Percentiles rank a stretch among this genome's conserved stretches.
Evolutionary conservation across 35 echinoderm and acorn worm species (phyloP).

Genomic region (Ptychodera flava): DNA sequence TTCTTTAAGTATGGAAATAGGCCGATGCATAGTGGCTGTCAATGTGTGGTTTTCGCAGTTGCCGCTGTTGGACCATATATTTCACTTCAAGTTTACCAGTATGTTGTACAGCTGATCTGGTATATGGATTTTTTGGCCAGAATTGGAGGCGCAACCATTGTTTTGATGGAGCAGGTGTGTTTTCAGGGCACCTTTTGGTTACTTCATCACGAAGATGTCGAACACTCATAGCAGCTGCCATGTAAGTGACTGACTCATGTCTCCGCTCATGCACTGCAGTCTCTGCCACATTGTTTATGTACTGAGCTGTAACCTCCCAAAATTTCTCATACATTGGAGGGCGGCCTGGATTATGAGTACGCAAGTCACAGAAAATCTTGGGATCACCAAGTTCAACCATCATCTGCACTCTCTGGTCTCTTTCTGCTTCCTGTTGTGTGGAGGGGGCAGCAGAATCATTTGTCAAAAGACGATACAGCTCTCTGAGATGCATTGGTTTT

Average conservation of each 20-base stretch:
- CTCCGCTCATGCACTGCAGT: constrained; percentile 29
- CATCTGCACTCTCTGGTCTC: neutral
- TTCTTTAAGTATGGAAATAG: constrained; percentile 8
- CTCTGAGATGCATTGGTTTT: neutral
- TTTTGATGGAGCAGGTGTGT: constrained; percentile 1
- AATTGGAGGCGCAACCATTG: constrained; percentile 27
- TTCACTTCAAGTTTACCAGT: constrained; percentile 20
- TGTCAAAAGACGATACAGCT: neutral
- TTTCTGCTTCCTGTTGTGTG: neutral
- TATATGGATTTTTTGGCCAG: constrained; percentile 3
- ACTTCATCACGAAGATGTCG: constrained; percentile 30
- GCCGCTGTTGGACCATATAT: constrained; percentile 10
- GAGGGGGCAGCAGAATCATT: neutral
- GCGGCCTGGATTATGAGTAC: neutral
- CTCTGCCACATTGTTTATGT: constrained; percentile 16
- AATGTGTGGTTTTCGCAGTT: neutral
- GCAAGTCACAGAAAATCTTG: constrained; percentile 18
- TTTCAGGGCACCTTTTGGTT: constrained; percentile 19
- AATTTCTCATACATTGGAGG: constrained; percentile 23
- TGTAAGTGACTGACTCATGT: constrained; percentile 14
- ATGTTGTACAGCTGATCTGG: neutral
- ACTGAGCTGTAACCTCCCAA: constrained; percentile 5
- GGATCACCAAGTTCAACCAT: neutral
- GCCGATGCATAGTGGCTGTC: constrained; percentile 10
- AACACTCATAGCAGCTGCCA: constrained; percentile 24